Evolutionary conservation across 2,113 vertebrate genomes (phyloP).

Genomic region (Bos javanicus): DNA sequence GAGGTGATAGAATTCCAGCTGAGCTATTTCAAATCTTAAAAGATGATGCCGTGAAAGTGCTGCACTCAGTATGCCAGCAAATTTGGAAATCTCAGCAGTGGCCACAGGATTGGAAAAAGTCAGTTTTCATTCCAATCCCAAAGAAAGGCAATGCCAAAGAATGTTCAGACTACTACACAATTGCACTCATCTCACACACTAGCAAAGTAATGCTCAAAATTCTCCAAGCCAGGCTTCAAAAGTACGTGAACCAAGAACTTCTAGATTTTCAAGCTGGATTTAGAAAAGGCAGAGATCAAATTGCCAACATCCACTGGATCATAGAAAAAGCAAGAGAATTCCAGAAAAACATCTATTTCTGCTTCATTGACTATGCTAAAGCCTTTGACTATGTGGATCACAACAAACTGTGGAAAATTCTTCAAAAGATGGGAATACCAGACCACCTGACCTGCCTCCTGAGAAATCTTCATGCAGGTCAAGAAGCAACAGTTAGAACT

Average conservation of each 20-base stretch:
- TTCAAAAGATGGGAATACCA: neutral
- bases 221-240: neutral
- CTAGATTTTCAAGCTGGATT: neutral
- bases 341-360: neutral
- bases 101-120: neutral
- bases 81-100: neutral
- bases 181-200: neutral
- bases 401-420: neutral
- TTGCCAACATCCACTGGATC: neutral
- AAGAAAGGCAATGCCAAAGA: neutral
- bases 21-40: neutral
- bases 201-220: neutral
- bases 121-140: neutral
- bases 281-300: neutral
- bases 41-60: neutral
- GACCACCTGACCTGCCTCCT: neutral
- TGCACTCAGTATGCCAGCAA: neutral
- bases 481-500: neutral
- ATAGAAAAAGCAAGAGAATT: neutral
- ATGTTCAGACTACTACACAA: neutral
- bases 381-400: neutral
- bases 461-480: neutral
- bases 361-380: neutral
- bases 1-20: neutral
- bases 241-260: neutral